A percentile compares a stretch with the other conserved stretches of the same genome.
Conservation (phyloP, 2,888 invertebrate genomes). For the Apocheima hispidaria region DNA sequence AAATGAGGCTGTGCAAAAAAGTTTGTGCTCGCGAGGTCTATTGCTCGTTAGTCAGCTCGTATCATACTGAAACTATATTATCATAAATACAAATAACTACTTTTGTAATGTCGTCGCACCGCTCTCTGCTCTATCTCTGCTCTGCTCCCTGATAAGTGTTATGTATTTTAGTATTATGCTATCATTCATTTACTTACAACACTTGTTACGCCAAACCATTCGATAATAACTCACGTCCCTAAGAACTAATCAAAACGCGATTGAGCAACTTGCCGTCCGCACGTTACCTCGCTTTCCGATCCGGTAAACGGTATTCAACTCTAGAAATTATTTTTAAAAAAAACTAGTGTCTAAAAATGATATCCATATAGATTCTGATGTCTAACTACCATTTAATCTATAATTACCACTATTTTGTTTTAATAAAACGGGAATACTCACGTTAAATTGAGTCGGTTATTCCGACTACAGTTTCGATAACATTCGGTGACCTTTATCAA, state of each 20-base stretch:
- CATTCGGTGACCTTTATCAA: too few relatives aligned
- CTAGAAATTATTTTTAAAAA: background rate
- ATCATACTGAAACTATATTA: constrained; percentile 1
- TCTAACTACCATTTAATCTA: too few relatives aligned
- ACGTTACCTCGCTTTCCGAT: constrained; percentile 12
- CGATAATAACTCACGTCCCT: constrained; percentile 19
- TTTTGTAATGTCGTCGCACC: background rate
- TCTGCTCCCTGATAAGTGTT: constrained; percentile 9
- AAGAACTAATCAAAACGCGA: constrained; percentile 17
- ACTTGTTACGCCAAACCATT: constrained; percentile 12
- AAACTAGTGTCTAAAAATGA: too few relatives aligned
- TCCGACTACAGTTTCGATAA: too few relatives aligned
- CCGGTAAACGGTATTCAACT: constrained; percentile 3
- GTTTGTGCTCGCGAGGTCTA: too few relatives aligned
- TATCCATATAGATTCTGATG: too few relatives aligned
- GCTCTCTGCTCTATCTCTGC: constrained; percentile 17
- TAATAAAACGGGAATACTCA: too few relatives aligned
- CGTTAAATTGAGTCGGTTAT: too few relatives aligned
- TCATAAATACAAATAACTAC: background rate
- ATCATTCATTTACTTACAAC: constrained; percentile 17
- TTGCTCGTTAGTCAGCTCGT: background rate
- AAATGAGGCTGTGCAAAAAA: too few relatives aligned
- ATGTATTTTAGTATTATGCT: constrained; percentile 9
- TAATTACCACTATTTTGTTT: too few relatives aligned
- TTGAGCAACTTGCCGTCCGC: constrained; percentile 19